Evolutionary conservation across 2,797 vertebrate genomes (phyloP), one percentile per base, ranked within the genome.

Genomic region (Cirrhinus mrigala): DNA sequence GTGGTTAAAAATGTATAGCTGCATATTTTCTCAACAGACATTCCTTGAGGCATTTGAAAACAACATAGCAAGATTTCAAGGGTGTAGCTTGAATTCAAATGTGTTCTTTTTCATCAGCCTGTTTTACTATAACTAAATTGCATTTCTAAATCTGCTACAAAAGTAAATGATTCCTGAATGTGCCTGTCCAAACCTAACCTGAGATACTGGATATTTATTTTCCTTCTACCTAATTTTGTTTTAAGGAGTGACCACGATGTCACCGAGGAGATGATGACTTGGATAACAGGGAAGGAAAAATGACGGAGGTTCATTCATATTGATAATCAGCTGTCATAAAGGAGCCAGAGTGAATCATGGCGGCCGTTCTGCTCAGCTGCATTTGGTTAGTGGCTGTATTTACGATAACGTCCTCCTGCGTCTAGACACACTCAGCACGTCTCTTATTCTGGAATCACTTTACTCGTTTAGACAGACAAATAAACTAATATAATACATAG

Each of bases 301-400:
- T 33, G 66, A 60, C 6, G 3, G 40, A 40, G 83, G 16, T 60
- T 79, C 89, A 89, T 87, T 89, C 81, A 89, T 85, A 89, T 81
- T 79, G 64, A 86, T 84, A 89, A 91, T 79, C 73, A 82, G 79
- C 60, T 86, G 86, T 89, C 89, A 86, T 70, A 84, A 77, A 83
- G 78, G 50, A 87, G 81, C 48, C 85, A 74, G 27, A 58, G 24
- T 73, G 84, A 75, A 48, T 62, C 77, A 64, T 20, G 58, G 29
- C 58, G 46, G 64, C 27, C 58, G 48, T 74, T 79, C 84, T 85
- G 76, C 87, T 88, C 78, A 44, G 64, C 52, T 78, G 80, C 73
- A 24, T 69, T 85, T 52, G 15, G 52, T 82, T 27, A 50, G 73
- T 69, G 44, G n/a, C 33, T 81, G 54, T 69, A 75, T 86, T 74